Evolutionary conservation across 2,797 vertebrate genomes (phyloP).

Genomic region (Heliangelus exortis): DNA sequence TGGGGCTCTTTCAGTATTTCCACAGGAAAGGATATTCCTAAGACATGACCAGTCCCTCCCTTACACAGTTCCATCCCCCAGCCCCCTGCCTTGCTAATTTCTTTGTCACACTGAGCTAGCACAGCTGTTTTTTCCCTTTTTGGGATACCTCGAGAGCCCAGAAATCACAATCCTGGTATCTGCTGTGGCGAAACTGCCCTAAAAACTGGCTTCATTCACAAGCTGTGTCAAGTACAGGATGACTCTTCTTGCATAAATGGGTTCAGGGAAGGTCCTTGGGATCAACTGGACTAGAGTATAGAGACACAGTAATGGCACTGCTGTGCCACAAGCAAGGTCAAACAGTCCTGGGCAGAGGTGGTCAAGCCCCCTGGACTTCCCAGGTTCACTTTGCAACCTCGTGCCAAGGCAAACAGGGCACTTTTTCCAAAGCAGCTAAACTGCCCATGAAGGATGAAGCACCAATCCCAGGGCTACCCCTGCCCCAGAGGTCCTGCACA

Average conservation of each 20-base stretch:
- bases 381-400: not conserved
- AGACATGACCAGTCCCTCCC: not conserved
- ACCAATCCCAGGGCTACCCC: not conserved
- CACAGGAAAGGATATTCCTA: constrained; percentile 21
- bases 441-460: not conserved
- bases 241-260: not conserved
- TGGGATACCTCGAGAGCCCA: not conserved
- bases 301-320: not conserved
- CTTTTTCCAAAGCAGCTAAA: not conserved
- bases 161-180: constrained; percentile 9
- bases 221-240: not conserved
- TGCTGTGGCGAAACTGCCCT: not conserved
- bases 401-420: not conserved
- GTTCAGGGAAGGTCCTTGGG: not conserved
- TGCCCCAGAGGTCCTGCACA: not conserved
- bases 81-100: not conserved
- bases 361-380: not conserved
- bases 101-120: constrained; percentile 11
- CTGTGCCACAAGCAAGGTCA: not conserved
- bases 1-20: not conserved
- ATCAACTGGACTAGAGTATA: not conserved
- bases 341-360: not conserved
- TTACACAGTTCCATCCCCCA: not conserved
- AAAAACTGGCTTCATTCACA: not conserved
- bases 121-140: constrained; percentile 25